Evolutionary conservation across 2,797 vertebrate species (phyloP).

Genomic region (Clamator glandarius): DNA sequence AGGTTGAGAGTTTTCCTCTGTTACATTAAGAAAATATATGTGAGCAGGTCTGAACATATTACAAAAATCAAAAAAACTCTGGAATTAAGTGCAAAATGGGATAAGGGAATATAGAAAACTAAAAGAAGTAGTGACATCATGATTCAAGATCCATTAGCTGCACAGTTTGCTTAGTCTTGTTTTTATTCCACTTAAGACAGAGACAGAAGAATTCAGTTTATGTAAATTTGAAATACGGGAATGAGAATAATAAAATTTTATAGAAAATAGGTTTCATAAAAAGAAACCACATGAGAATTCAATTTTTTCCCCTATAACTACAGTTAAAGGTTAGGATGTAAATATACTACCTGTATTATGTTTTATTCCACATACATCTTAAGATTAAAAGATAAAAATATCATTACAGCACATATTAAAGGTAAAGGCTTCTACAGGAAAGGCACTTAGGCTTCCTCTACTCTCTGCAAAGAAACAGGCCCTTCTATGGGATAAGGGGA

Average conservation of each 20-base stretch:
- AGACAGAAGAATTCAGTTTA: not conserved
- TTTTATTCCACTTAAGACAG: constrained; percentile 3
- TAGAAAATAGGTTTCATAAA: not conserved
- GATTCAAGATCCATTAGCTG: not conserved
- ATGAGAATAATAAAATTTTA: not conserved
- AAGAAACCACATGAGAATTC: not conserved
- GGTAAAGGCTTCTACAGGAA: not conserved
- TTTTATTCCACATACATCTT: not conserved
- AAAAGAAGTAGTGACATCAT: not conserved
- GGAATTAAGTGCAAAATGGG: not conserved
- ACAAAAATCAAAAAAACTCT: not conserved
- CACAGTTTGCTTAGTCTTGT: not conserved
- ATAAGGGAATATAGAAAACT: not conserved
- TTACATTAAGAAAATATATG: not conserved
- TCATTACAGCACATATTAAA: not conserved
- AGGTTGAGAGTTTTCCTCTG: not conserved
- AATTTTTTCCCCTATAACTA: not conserved
- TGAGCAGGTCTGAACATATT: not conserved
- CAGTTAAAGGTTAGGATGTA: not conserved
- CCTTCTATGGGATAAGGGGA: not conserved
- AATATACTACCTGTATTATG: not conserved
- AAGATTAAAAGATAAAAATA: not conserved
- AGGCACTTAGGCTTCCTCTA: not conserved
- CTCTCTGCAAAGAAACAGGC: not conserved
- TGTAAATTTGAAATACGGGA: not conserved